These are phyloP conservation scores for Luehdorfia chinensis DNA, from an alignment of 1,140 invertebrate species.

Conservation along the genomic window DNA sequence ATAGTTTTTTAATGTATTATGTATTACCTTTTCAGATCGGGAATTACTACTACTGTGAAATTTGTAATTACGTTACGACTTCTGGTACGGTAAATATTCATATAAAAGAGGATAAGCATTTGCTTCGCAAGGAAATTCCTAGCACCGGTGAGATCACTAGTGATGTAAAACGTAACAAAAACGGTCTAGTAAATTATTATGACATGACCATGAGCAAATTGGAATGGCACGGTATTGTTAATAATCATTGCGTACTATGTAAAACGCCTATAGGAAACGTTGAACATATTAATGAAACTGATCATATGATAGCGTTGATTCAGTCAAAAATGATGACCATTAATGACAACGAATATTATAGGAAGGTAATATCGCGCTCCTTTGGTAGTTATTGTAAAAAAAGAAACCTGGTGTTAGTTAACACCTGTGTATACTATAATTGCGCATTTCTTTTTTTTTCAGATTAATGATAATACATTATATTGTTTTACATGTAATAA, in stretches of 20 bases:
- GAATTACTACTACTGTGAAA: conserved; percentile 40
- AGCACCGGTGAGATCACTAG: not conserved
- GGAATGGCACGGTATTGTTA: conserved; percentile 40
- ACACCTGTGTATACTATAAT: too few relatives aligned
- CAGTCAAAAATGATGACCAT: conserved; percentile 20
- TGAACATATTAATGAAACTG: conserved; percentile 22
- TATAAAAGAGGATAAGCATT: conserved; percentile 28
- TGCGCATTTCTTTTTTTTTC: too few relatives aligned
- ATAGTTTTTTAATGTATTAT: too few relatives aligned
- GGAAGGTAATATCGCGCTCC: conserved; percentile 42
- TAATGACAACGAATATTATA: conserved; percentile 26
- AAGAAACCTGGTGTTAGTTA: too few relatives aligned
- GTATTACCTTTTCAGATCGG: conserved; percentile 29
- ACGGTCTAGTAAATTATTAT: conserved; percentile 25
- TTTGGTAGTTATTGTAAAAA: too few relatives aligned
- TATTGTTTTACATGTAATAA: conserved; percentile 44
- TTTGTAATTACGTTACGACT: conserved; percentile 32
- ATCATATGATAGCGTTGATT: conserved; percentile 40
- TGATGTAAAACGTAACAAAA: conserved; percentile 14
- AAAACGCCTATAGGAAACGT: conserved; percentile 17
- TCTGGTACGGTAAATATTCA: conserved; percentile 20
- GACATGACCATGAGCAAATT: conserved; percentile 24
- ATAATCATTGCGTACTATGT: conserved; percentile 35
- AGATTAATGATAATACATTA: conserved; percentile 30
- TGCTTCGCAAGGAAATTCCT: conserved; percentile 23